A percentile compares a stretch with the other conserved stretches of the same genome.
Evolutionary conservation across 2,888 invertebrate species (phyloP).

Genomic region (Sturmia bella): DNA sequence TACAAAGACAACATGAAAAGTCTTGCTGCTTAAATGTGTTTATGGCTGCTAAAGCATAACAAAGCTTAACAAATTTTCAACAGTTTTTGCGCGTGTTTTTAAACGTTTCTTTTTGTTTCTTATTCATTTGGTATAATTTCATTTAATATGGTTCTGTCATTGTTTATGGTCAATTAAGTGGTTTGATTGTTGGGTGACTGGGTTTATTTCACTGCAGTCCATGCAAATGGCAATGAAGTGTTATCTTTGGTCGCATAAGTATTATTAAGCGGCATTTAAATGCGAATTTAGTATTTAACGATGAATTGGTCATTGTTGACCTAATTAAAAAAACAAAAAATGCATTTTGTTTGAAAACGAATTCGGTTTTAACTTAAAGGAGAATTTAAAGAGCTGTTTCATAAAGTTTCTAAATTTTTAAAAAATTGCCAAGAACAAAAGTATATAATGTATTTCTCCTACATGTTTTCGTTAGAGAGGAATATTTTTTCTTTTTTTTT

Average conservation of each 20-base stretch:
- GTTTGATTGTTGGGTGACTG: constrained; percentile 27
- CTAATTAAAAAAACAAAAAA: too few species aligned
- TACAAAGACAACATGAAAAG: not conserved
- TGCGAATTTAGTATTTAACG: constrained; percentile 32
- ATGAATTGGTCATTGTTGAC: constrained; percentile 74
- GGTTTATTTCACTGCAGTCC: constrained; percentile 33
- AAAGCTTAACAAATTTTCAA: constrained; percentile 61
- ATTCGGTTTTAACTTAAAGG: too few species aligned
- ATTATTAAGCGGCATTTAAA: constrained; percentile 63
- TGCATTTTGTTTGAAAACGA: too few species aligned
- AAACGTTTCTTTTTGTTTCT: constrained; percentile 4
- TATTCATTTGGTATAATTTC: constrained; percentile 51
- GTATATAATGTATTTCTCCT: too few species aligned
- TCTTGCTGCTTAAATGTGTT: constrained; percentile 28
- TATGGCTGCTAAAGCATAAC: constrained; percentile 50
- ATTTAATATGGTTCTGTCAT: constrained; percentile 68
- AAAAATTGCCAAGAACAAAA: too few species aligned
- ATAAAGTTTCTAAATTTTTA: too few species aligned
- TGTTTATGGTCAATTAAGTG: constrained; percentile 62
- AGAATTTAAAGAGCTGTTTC: too few species aligned
- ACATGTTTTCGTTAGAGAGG: constrained; percentile 11
- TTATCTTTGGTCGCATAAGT: constrained; percentile 52
- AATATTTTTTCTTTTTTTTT: not conserved
- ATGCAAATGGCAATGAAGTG: constrained; percentile 54
- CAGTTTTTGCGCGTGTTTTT: constrained; percentile 37